Evolutionary conservation across 2,797 vertebrate genomes (phyloP).

Genomic region (Mallotus villosus): DNA sequence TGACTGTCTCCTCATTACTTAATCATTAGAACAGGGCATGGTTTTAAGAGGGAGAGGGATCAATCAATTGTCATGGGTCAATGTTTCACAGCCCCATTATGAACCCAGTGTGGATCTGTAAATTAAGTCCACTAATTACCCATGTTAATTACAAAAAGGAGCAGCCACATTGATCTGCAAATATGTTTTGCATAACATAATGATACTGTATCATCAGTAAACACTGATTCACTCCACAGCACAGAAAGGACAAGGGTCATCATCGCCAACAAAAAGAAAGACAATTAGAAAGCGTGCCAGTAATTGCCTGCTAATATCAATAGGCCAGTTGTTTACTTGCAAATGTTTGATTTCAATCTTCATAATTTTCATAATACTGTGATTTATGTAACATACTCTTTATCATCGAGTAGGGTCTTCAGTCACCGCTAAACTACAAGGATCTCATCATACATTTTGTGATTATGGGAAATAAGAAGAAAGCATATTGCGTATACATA

Average conservation of each 20-base stretch:
- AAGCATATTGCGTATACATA: background rate
- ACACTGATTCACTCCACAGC: constrained; percentile 21
- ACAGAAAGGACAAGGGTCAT: background rate
- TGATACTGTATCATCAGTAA: constrained; percentile 39
- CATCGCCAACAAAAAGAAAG: background rate
- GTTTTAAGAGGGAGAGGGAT: constrained; percentile 66
- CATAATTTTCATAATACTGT: background rate
- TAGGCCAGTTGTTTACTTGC: background rate
- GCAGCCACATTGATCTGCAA: constrained; percentile 64
- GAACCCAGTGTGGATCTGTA: constrained; percentile 69
- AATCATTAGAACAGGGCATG: constrained; percentile 64
- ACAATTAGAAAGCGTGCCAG: background rate
- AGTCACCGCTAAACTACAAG: too few species aligned
- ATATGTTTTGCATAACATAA: constrained; percentile 52
- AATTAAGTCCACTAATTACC: constrained; percentile 72
- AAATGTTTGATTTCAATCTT: background rate
- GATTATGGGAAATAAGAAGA: background rate
- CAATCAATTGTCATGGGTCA: constrained; percentile 73
- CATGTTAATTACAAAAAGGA: constrained; percentile 72
- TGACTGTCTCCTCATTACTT: constrained; percentile 68
- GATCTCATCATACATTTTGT: too few species aligned
- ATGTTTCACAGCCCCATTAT: constrained; percentile 66
- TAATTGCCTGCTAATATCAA: background rate
- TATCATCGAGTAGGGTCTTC: too few species aligned
- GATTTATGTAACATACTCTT: background rate